phyloP scores from a whole-genome alignment of 1,140 invertebrate genomes.

The Drosophila burlai region DNA sequence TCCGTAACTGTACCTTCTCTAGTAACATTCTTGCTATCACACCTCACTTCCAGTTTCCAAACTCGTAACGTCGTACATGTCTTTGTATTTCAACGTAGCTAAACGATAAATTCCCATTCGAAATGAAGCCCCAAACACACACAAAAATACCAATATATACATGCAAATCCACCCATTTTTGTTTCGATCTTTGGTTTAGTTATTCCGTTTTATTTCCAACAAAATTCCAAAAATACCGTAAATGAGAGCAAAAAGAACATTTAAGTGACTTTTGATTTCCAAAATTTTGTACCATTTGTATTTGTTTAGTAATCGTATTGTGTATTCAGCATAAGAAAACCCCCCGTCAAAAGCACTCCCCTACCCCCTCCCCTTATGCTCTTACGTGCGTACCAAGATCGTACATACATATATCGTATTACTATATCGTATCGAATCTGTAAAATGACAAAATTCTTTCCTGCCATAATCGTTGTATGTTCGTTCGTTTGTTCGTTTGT shows the following conservation, averaged over 20 bases:
- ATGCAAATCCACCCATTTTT: conserved; percentile 16
- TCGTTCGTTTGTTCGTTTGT: conserved; percentile 69
- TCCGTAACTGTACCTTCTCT: conserved; percentile 3
- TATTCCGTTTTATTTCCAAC: conserved; percentile 23
- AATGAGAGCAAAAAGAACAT: conserved; percentile 30
- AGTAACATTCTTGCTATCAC: conserved; percentile 21
- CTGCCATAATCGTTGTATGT: conserved; percentile 79
- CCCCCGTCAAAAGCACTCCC: background rate
- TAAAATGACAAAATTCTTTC: conserved; percentile 45
- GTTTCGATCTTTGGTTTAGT: conserved; percentile 9
- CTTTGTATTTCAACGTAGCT: conserved; percentile 28
- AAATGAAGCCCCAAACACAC: background rate
- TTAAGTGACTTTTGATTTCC: conserved; percentile 16
- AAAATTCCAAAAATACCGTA: conserved; percentile 37
- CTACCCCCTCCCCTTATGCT: conserved; percentile 10
- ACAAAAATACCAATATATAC: background rate
- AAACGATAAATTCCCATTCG: background rate
- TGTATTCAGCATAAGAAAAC: conserved; percentile 38
- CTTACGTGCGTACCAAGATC: conserved; percentile 39
- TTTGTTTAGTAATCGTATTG: conserved; percentile 28
- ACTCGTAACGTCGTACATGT: conserved; percentile 22
- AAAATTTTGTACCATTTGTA: background rate
- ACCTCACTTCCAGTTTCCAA: conserved; percentile 10
- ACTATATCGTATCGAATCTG: conserved; percentile 45
- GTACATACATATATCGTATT: conserved; percentile 32